A percentile compares a stretch with the other conserved stretches of the same genome.
phyloP scores from a whole-genome alignment of 2,113 vertebrate species.

The Loxodonta africana region DNA sequence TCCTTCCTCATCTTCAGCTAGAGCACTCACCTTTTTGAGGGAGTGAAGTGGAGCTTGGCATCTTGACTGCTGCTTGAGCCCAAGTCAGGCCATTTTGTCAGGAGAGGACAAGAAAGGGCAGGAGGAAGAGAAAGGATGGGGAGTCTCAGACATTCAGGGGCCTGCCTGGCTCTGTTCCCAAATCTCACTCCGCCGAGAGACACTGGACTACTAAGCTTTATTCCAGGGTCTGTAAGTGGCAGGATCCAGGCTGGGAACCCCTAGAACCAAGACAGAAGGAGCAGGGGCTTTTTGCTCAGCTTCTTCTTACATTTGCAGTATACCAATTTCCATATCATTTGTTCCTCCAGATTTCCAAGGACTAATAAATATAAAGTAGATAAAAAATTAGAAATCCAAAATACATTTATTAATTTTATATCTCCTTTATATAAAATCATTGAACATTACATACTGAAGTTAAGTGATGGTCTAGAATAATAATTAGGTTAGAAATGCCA shows the following conservation, averaged over 20 bases:
- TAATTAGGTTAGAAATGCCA: not conserved
- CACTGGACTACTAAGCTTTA: not conserved
- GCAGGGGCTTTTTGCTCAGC: not conserved
- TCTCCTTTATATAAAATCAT: not conserved
- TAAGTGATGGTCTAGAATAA: conserved; percentile 12
- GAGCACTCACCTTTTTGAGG: not conserved
- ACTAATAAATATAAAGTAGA: not conserved
- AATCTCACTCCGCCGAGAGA: not conserved
- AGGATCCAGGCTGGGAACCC: not conserved
- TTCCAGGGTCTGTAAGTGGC: not conserved
- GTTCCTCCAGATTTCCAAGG: not conserved
- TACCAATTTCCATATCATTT: not conserved
- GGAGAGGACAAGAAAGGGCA: not conserved
- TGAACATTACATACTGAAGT: not conserved
- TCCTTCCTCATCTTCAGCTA: not conserved
- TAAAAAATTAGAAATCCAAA: conserved; percentile 20
- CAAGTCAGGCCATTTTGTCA: not conserved
- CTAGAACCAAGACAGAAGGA: not conserved
- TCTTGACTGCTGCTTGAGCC: not conserved
- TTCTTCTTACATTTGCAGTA: not conserved
- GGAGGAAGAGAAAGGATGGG: not conserved
- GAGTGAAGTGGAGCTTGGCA: not conserved
- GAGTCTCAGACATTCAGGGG: not conserved
- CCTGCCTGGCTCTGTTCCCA: no score
- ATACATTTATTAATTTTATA: not conserved